A percentile compares a stretch with the other conserved stretches of the same genome.
Evolutionary conservation across 2,113 vertebrate genomes (phyloP).

Genomic region (Notothenia rossii): DNA sequence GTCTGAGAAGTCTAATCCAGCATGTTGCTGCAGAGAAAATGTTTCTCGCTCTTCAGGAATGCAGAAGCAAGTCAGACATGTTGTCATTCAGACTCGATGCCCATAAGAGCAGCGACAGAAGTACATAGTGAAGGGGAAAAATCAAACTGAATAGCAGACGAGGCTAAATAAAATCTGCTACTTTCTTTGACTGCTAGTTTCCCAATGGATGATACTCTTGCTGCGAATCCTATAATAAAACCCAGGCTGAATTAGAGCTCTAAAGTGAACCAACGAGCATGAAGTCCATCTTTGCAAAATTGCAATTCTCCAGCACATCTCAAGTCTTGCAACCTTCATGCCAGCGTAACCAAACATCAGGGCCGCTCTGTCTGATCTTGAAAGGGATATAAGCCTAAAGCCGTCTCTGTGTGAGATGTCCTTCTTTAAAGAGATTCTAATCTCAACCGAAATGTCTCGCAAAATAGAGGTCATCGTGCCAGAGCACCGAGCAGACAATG

Average conservation of each 20-base stretch:
- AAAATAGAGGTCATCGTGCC: constrained; percentile 80
- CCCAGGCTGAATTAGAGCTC: constrained; percentile 23
- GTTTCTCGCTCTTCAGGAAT: constrained; percentile 35
- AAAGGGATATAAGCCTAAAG: constrained; percentile 77
- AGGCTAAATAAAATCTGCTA: constrained; percentile 36
- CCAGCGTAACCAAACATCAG: constrained; percentile 71
- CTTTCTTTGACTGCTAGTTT: constrained; percentile 39
- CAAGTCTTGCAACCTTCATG: constrained; percentile 60
- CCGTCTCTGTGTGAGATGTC: constrained; percentile 75
- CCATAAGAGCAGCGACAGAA: constrained; percentile 24
- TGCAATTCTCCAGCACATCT: constrained; percentile 62
- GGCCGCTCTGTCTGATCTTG: constrained; percentile 77
- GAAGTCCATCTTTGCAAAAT: constrained; percentile 57
- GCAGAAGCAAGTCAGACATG: constrained; percentile 32
- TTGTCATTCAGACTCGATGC: constrained; percentile 38
- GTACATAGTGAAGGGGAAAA: constrained; percentile 27
- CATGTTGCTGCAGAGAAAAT: constrained; percentile 37
- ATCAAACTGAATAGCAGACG: constrained; percentile 27
- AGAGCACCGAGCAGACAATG: constrained; percentile 70
- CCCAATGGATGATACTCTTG: constrained; percentile 17
- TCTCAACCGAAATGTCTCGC: constrained; percentile 78
- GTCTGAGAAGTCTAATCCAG: constrained; percentile 42
- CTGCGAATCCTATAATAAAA: constrained; percentile 43
- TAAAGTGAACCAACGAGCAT: constrained; percentile 33
- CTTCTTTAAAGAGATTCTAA: constrained; percentile 81